Percentiles rank a stretch among this genome's conserved stretches.
These are phyloP conservation scores for Grallaria varia DNA, from an alignment of 2,113 vertebrate genomes.

Conservation along the genomic window DNA sequence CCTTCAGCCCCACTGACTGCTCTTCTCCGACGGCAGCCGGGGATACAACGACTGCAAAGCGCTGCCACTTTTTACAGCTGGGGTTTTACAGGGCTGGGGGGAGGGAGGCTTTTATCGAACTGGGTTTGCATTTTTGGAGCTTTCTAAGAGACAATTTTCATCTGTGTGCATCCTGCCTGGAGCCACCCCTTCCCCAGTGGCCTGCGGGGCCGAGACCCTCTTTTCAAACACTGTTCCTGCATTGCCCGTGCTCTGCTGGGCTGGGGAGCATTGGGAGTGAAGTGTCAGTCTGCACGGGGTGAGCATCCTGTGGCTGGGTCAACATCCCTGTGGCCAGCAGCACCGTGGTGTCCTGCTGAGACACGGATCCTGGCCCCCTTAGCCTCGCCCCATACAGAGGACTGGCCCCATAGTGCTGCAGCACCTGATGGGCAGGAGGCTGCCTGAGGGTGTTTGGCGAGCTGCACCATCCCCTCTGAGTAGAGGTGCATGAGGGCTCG, in stretches of 20 bases:
- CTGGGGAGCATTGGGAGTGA: background rate
- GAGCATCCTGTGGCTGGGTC: background rate
- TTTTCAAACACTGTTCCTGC: background rate
- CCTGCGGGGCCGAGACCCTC: background rate
- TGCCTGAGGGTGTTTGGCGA: background rate
- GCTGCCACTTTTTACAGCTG: slow-evolving; percentile 53
- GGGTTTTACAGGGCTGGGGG: slow-evolving; percentile 38
- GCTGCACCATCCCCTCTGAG: background rate
- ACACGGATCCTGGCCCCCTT: rapidly evolving
- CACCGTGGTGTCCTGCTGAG: rapidly evolving
- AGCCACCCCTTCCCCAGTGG: background rate
- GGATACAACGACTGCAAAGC: rapidly evolving
- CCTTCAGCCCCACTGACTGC: background rate
- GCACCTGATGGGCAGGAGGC: background rate
- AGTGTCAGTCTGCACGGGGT: rapidly evolving
- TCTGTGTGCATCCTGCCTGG: background rate
- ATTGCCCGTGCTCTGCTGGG: background rate
- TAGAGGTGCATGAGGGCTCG: background rate
- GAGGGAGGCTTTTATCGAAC: slow-evolving; percentile 41
- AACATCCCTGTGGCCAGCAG: background rate
- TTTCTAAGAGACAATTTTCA: slow-evolving; percentile 49
- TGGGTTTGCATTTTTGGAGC: slow-evolving; percentile 49
- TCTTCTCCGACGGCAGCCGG: background rate
- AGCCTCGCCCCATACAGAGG: background rate
- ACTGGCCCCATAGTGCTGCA: background rate